Base-by-base conservation (phyloP, 2,797 vertebrate species). In the Geotrypetes seraphini region DNA sequence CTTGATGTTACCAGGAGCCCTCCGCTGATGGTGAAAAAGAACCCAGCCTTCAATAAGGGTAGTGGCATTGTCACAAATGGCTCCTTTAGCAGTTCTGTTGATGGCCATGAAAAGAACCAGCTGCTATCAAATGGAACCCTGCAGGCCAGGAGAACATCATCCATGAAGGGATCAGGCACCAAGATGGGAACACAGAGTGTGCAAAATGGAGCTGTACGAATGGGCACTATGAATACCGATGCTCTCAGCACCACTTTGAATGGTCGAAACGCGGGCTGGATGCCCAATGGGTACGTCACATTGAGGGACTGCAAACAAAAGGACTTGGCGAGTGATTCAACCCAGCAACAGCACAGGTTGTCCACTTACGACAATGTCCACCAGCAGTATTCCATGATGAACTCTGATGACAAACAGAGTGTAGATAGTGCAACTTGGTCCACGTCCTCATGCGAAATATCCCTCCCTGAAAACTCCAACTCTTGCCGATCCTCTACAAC, bases 381-480 rank as follows among this genome's bases (percentile, higher is more conserved):
- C 15, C 75, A 95, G n/a, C 93, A 95, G 63, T 81, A 79, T 56
- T 73, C 88, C 43, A 6, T 78, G 73, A 36, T 75, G 71, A 88
- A 71, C 64, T 78, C 86, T 1, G 96, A 99, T 29, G 95, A 99
- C 76, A 97, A 97, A 20, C 96, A 96, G 75, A 99, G 96, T 0
- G 78, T 97, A 7, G 93, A 97, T 79, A 99, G 96, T 4, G 92
- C 96, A 52, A 96, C 96, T 19, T 99, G 96, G 95, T 98, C 95
- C 52, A 96, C 92, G 0, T 98, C 96, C 7, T 99, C 95, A 11
- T 98, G 93, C 17, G 96, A 98, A 47, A 98, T 99, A 69, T 97
- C 95, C 13, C 85, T 99, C 3, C 92, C 92, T 0, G 93, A 98
- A 57, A 91, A 93, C 62, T 95, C 92, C 56, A 90, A 79, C 5